Conservation (phyloP, 2,113 vertebrate species). For the Cavia porcellus region DNA sequence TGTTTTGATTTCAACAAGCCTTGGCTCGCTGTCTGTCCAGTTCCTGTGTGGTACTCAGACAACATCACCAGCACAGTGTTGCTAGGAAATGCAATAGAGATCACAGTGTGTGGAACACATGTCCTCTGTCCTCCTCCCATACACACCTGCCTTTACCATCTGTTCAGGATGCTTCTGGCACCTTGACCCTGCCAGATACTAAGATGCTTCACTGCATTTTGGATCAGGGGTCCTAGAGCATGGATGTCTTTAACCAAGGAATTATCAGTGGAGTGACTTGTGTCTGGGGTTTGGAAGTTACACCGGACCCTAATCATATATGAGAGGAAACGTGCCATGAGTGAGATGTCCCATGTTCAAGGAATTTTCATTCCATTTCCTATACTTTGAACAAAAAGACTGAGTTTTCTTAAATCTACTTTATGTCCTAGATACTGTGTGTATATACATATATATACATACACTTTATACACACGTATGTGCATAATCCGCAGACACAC, state of each 20-base stretch:
- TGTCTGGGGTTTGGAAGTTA: conserved; percentile 35
- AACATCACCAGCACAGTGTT: not conserved
- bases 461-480: not conserved
- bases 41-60: conserved; percentile 25
- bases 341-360: not conserved
- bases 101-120: not conserved
- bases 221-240: not conserved
- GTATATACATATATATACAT: not conserved
- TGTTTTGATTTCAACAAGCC: conserved; percentile 60
- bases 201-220: not conserved
- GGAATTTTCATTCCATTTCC: not conserved
- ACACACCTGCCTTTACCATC: conserved; percentile 70
- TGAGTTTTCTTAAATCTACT: not conserved
- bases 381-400: not conserved
- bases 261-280: not conserved
- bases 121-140: not conserved
- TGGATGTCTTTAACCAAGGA: conserved; percentile 28
- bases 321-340: not conserved
- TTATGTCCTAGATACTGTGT: not conserved
- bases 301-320: not conserved
- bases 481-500: no score
- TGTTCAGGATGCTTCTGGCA: conserved; percentile 62
- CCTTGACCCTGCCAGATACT: conserved; percentile 27
- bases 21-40: not conserved
- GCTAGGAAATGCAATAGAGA: conserved; percentile 57